Conservation (phyloP, 2,888 invertebrate genomes). For the Crioceris asparagi region DNA sequence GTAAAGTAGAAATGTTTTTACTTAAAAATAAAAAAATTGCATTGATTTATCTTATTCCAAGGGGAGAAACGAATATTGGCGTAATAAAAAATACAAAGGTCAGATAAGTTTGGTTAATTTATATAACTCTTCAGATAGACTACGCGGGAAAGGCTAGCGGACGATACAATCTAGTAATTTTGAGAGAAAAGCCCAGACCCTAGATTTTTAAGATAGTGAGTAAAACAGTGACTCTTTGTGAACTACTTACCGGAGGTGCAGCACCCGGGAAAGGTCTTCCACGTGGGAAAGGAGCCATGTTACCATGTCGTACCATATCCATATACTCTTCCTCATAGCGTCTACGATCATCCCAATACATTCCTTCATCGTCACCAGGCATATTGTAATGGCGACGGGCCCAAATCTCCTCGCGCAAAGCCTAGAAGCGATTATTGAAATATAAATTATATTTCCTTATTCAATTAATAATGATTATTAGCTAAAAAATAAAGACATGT, state of each 20-base stretch:
- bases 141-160: too few species aligned
- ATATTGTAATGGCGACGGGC: conserved; percentile 53
- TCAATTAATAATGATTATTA: neutral
- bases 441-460: neutral
- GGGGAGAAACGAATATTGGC: too few species aligned
- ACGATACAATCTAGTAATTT: too few species aligned
- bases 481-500: conserved; percentile 11
- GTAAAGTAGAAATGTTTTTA: too few species aligned
- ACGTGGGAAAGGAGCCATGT: conserved; percentile 45
- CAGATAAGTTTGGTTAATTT: too few species aligned
- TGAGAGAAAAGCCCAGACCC: too few species aligned
- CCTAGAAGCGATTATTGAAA: conserved; percentile 24
- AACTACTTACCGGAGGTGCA: conserved; percentile 37
- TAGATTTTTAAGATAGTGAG: too few species aligned
- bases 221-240: too few species aligned
- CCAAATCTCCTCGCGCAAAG: conserved; percentile 58
- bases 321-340: conserved; percentile 66
- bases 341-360: conserved; percentile 80
- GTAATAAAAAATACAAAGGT: too few species aligned
- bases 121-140: too few species aligned
- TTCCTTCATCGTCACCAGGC: conserved; percentile 64
- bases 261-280: conserved; percentile 37
- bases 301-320: conserved; percentile 58
- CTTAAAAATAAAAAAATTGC: too few species aligned
- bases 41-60: neutral